Base-by-base conservation (phyloP, 2,797 vertebrate genomes). In the Brachyrhaphis roseni region DNA sequence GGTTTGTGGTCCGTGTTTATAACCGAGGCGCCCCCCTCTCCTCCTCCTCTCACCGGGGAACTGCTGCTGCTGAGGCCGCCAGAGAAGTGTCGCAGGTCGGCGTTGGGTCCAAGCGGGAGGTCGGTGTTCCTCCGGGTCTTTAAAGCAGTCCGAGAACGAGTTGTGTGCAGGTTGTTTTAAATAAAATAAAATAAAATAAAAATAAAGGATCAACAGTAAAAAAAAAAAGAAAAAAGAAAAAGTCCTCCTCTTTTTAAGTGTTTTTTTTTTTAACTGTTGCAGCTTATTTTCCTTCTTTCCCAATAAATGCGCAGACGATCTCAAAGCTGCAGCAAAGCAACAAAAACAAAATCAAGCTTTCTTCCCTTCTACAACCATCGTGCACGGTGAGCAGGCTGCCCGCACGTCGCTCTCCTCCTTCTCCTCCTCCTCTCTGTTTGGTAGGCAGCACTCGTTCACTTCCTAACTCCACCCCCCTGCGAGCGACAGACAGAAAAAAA, bases 381-480 rank as follows among this genome's bases (percentile, higher is more conserved):
- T 79, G 82, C 55, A 75, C 80, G 81, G 71, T 75, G 87, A 86
- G 88, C 88, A 83, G 84, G 84, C 86, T 90, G 84, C 81, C 91
- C 87, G 75, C 78, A 84, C 77, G 88, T 89, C 88, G 82, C 84
- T 80, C 88, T 73, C 72, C 66, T 81, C 77, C 66, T n/a, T 45
- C 55, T 62, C 36, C 59, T 66, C 62, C 47, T 64, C 62, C 81
- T 66, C 82, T 75, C 78, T 94, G 87, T 90, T 95, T 95, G 91
- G 93, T 93, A 95, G 93, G 93, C 95, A 94, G 91, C 84, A 20
- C 94, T 95, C 94, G 93, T 95, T 87, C 92, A 86, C 87, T 92
- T 83, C 82, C 83, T 93, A 83, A 89, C 95, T 92, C 68, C 68
- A 28, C 68, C 68, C 64, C 34, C 34, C 95, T 71, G 79, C 87